phyloP scores from a whole-genome alignment of 2,888 invertebrate species.

The Ornithoptera alexandrae region DNA sequence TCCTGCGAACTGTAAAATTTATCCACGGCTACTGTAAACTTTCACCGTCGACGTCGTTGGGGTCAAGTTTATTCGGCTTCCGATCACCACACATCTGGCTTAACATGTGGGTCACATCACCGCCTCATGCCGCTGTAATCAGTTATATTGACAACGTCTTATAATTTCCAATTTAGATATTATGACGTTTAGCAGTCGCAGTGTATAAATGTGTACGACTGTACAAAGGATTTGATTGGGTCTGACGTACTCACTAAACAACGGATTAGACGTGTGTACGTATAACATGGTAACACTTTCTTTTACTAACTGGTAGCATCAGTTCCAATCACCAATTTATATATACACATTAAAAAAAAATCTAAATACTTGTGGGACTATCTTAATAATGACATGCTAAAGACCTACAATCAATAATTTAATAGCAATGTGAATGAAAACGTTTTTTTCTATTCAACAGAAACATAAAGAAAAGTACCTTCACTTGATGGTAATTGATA shows the following conservation, averaged over 20 bases:
- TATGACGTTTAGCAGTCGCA: conserved; percentile 33
- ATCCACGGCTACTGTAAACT: conserved; percentile 64
- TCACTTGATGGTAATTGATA: no score
- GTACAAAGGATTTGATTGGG: conserved; percentile 39
- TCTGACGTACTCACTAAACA: conserved; percentile 36
- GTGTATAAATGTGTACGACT: conserved; percentile 29
- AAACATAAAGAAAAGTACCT: no score
- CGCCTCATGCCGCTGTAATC: conserved; percentile 48
- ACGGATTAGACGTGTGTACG: conserved; percentile 30
- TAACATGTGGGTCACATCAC: conserved; percentile 52
- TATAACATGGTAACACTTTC: conserved; percentile 32
- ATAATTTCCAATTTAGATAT: conserved; percentile 52
- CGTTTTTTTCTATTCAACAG: no score
- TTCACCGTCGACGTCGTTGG: conserved; percentile 56
- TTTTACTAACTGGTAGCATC: neutral
- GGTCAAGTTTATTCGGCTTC: conserved; percentile 70
- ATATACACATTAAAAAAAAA: no score
- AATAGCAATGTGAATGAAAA: no score
- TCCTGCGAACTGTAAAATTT: conserved; percentile 41
- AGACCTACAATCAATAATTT: no score
- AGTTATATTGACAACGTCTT: conserved; percentile 53
- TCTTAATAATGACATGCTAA: no score
- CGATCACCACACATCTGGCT: conserved; percentile 42
- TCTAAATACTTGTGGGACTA: no score
- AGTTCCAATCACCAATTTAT: no score